Evolutionary conservation across 2,797 vertebrate species (phyloP), one percentile per base, ranked within the genome.

Genomic region (Nyctibius grandis): DNA sequence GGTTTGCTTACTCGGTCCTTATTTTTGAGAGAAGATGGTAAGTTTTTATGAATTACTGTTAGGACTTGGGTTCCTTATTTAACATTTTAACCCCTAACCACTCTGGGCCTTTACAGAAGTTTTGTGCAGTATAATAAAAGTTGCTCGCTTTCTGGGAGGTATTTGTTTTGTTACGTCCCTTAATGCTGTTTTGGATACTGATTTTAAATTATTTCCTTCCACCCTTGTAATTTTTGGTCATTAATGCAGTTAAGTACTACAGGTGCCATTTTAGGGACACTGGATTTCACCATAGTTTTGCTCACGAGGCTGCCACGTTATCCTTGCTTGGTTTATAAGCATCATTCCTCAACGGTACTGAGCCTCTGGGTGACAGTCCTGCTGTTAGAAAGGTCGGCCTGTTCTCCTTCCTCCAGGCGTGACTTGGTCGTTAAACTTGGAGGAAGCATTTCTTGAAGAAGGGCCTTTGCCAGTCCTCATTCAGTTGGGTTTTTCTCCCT

Each of bases 301-400:
- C 61, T 34, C 2, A 2, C 16, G 45, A 65, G 67, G 31, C 68
- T 60, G 75, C 34, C 9, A 9, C 21, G 0, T 47, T 11, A n/a
- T n/a, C 25, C n/a, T 51, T 31, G 29, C 44, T 16, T 40, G 51
- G 75, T 65, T 59, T 65, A 20, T 56, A 19, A 50, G 23, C 38
- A 6, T 59, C 5, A 0, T 63, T 45, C 29, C 31, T 40, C 14
- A 53, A 0, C 0, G 2, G 51, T 40, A 8, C 7, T 2, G 51
- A 34, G 60, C 10, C 6, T 53, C 15, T 26, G 9, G n/a, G 40
- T 22, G 34, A 9, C 9, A 14, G 7, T 45, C n/a, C 25, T 12
- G 25, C 2, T 18, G 40, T 31, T 29, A 34, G n/a, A 34, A 38
- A 53, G 38, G 19, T 9, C 25, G 19, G 54, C 8, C 22, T 38